A percentile compares a stretch with the other conserved stretches of the same genome.
phyloP scores from a whole-genome alignment of 2,797 vertebrate genomes.

The Sebastes dallii region DNA sequence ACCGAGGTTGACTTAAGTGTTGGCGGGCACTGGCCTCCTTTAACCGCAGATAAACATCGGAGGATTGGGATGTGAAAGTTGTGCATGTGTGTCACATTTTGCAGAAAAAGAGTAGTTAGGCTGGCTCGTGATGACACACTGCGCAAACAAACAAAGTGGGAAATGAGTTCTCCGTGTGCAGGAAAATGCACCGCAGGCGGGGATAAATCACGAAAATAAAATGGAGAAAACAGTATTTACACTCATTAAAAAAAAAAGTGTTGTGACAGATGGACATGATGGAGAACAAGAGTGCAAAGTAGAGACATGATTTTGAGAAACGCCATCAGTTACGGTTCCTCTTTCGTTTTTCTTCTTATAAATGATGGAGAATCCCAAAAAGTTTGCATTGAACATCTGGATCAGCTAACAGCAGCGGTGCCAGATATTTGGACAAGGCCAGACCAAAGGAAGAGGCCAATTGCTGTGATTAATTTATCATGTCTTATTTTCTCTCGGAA shows the following conservation, averaged over 20 bases:
- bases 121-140: constrained; percentile 5
- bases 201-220: constrained; percentile 17
- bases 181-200: neutral
- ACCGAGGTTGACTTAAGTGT: constrained; percentile 38
- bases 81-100: constrained; percentile 23
- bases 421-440: constrained; percentile 53
- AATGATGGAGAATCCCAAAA: constrained; percentile 35
- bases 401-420: constrained; percentile 45
- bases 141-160: constrained; percentile 25
- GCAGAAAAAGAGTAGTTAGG: neutral
- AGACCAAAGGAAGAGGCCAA: constrained; percentile 56
- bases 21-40: constrained; percentile 32
- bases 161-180: constrained; percentile 10
- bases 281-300: constrained; percentile 16
- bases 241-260: neutral
- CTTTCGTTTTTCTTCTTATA: constrained; percentile 38
- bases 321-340: constrained; percentile 4
- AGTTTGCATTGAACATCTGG: constrained; percentile 60
- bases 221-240: constrained; percentile 12
- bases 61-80: constrained; percentile 15
- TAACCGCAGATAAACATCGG: constrained; percentile 36
- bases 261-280: constrained; percentile 19
- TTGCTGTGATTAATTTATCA: constrained; percentile 70
- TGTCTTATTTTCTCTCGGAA: constrained; percentile 63
- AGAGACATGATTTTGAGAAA: constrained; percentile 14